A percentile compares a stretch with the other conserved stretches of the same genome.
Conservation (phyloP, 2,113 vertebrate genomes). For the Corythaeola cristata region DNA sequence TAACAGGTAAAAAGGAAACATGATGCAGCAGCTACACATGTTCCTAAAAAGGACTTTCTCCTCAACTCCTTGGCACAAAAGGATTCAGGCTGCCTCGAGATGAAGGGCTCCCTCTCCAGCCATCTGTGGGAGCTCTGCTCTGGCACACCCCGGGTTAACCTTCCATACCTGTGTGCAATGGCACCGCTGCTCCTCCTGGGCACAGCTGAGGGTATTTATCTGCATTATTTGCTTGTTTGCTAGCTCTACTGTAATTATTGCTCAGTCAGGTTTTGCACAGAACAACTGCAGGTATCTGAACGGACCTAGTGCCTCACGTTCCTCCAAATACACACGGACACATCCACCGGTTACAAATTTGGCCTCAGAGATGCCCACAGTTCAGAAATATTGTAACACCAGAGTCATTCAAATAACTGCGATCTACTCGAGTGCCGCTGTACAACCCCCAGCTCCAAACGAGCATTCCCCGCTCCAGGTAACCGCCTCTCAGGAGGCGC, state of each 20-base stretch:
- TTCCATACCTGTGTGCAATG: not conserved
- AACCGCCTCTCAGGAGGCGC: not conserved
- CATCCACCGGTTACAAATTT: not conserved
- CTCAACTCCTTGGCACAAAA: not conserved
- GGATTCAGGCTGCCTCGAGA: too few species aligned
- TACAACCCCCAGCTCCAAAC: not conserved
- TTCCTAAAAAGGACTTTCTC: not conserved
- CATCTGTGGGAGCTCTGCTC: not conserved
- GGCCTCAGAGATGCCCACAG: not conserved
- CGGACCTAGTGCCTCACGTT: not conserved
- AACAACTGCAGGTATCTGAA: not conserved
- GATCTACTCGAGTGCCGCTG: fast-evolving
- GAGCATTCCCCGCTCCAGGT: not conserved
- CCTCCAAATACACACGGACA: not conserved
- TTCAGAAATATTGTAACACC: not conserved
- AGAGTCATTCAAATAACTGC: not conserved
- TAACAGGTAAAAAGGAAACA: not conserved
- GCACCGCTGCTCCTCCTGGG: not conserved
- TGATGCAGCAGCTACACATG: not conserved
- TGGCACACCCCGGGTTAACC: not conserved
- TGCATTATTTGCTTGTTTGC: not conserved
- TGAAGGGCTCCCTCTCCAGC: not conserved
- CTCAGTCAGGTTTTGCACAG: not conserved
- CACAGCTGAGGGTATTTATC: not conserved
- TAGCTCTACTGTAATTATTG: not conserved